Evolutionary conservation across 1,140 invertebrate species (phyloP).

Genomic region (Lineus longissimus): DNA sequence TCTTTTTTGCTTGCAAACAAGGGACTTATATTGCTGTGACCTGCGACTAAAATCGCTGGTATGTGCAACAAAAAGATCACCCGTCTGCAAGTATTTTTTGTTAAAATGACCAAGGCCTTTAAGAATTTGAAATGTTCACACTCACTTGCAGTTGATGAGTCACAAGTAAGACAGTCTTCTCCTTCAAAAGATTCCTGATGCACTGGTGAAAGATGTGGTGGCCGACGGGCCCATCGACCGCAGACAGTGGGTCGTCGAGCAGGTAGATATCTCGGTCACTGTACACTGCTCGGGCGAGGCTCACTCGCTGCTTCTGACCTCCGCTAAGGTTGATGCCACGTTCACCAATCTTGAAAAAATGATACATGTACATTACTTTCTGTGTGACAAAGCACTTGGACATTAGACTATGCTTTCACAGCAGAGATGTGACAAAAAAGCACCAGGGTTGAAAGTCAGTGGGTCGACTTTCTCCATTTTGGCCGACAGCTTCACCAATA

Average conservation of each 20-base stretch:
- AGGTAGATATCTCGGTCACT: conserved; percentile 55
- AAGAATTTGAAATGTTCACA: too few relatives aligned
- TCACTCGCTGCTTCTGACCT: conserved; percentile 95
- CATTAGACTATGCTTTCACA: not conserved
- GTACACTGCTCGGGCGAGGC: conserved; percentile 90
- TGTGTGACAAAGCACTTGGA: too few relatives aligned
- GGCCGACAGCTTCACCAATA: too few relatives aligned
- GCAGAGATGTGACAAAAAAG: not conserved
- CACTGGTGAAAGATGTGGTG: conserved; percentile 50
- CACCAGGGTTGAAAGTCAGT: not conserved
- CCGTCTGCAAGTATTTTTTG: too few relatives aligned
- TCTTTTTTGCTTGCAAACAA: too few relatives aligned
- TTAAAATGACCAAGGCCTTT: too few relatives aligned
- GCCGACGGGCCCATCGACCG: conserved; percentile 56
- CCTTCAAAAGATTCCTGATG: conserved; percentile 55
- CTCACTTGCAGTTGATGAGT: conserved; percentile 62
- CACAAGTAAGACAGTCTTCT: conserved; percentile 68
- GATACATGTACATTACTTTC: not conserved
- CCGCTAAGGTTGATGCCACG: conserved; percentile 90
- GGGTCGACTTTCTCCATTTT: too few relatives aligned
- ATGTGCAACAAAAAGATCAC: too few relatives aligned
- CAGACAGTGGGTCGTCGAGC: conserved; percentile 58
- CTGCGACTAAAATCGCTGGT: too few relatives aligned
- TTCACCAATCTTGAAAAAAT: conserved; percentile 65
- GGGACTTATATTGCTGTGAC: too few relatives aligned